These are phyloP conservation scores for Rynchops niger DNA, from an alignment of 2,113 vertebrate genomes.

Conservation along the genomic window DNA sequence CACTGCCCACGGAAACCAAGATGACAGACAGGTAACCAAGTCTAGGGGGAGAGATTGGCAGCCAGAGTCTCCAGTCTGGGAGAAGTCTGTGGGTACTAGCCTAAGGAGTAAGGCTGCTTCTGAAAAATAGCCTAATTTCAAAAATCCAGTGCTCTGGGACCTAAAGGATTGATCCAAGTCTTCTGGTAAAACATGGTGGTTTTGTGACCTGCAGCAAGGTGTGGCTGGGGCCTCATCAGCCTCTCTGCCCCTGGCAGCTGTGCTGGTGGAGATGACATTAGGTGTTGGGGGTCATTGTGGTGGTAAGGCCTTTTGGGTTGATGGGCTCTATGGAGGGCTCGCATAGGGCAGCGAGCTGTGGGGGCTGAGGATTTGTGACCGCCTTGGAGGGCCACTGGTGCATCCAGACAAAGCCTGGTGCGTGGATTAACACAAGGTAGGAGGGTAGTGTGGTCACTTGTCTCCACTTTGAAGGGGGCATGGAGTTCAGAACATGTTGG, in stretches of 20 bases:
- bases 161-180: background rate
- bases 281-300: background rate
- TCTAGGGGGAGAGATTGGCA: rapidly evolving
- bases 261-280: background rate
- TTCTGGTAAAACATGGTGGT: background rate
- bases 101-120: background rate
- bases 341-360: background rate
- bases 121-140: background rate
- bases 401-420: background rate
- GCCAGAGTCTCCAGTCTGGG: background rate
- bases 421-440: background rate
- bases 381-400: background rate
- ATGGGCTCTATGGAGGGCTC: rapidly evolving
- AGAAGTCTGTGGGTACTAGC: background rate
- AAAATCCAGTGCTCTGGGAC: background rate
- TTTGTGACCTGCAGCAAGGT: background rate
- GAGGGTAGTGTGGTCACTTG: rapidly evolving
- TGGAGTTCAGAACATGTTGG: background rate
- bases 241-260: background rate
- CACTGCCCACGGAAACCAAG: rapidly evolving
- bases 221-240: background rate
- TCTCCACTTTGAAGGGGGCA: rapidly evolving
- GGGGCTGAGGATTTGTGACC: background rate
- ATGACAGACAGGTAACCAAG: background rate
- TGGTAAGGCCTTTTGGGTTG: background rate